A percentile compares a stretch with the other conserved stretches of the same genome.
These are phyloP conservation scores for Nasonia giraulti DNA, from an alignment of 1,140 invertebrate genomes.

Conservation along the genomic window DNA sequence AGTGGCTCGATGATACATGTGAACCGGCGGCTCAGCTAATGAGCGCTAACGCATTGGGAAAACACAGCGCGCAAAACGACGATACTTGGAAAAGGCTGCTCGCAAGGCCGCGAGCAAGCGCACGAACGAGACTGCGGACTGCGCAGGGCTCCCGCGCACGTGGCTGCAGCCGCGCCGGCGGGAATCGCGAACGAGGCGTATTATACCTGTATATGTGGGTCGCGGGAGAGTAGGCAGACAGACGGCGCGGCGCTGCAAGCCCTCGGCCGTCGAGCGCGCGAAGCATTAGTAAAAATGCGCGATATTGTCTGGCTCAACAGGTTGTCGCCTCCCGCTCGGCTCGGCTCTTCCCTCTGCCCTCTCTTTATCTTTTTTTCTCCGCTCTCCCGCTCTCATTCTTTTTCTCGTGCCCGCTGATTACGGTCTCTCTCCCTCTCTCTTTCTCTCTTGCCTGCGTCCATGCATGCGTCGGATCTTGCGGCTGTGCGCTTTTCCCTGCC, in stretches of 20 bases:
- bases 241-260: constrained; percentile 6
- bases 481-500: background rate
- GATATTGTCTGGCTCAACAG: constrained; percentile 65
- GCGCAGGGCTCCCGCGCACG: too few species aligned
- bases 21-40: too few species aligned
- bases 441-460: too few species aligned
- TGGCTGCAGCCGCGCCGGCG: too few species aligned
- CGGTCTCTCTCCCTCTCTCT: too few species aligned
- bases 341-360: background rate
- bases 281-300: constrained; percentile 63
- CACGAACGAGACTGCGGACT: too few species aligned
- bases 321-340: constrained; percentile 51
- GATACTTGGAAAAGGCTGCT: too few species aligned
- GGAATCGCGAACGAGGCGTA: background rate
- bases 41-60: background rate
- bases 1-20: too few species aligned
- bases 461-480: background rate
- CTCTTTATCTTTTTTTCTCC: constrained; percentile 29
- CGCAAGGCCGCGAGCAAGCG: too few species aligned
- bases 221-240: background rate
- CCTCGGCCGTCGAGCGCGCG: background rate
- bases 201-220: constrained; percentile 15
- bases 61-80: too few species aligned
- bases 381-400: background rate
- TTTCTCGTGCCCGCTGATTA: background rate